Conservation (phyloP, 2,888 invertebrate genomes). For the Ischnura elegans region DNA sequence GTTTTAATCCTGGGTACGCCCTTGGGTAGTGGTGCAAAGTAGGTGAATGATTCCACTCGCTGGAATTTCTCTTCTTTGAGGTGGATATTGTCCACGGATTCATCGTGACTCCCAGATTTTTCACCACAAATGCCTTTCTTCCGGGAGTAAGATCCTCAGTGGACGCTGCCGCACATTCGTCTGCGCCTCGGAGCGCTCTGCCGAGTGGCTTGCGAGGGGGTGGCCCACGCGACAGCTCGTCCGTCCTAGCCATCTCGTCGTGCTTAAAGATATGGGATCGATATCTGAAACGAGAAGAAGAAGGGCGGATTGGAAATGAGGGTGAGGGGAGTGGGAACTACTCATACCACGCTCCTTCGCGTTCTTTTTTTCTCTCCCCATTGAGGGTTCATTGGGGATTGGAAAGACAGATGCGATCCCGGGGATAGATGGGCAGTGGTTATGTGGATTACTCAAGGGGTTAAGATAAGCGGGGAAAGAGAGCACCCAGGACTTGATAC, state of each 20-base stretch:
- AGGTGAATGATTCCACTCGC: too few species aligned
- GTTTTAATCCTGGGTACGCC: too few species aligned
- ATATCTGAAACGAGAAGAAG: constrained; percentile 21
- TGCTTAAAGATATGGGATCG: constrained; percentile 14
- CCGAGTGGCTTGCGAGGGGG: neutral
- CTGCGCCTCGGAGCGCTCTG: neutral
- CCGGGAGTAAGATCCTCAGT: too few species aligned
- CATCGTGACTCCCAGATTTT: too few species aligned
- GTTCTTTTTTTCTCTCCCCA: neutral
- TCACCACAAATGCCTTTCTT: too few species aligned
- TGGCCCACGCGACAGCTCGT: neutral
- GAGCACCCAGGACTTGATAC: neutral
- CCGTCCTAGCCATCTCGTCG: neutral
- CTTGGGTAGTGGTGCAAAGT: too few species aligned
- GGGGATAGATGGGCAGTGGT: neutral
- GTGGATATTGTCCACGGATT: too few species aligned
- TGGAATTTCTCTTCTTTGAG: too few species aligned
- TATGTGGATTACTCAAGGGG: neutral
- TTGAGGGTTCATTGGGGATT: neutral
- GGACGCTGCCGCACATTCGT: too few species aligned
- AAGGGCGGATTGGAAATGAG: constrained; percentile 20
- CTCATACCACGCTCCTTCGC: neutral
- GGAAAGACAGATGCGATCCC: neutral
- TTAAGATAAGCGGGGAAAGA: neutral
- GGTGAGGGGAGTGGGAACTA: neutral